Percentiles rank a stretch among this genome's conserved stretches.
phyloP scores from a whole-genome alignment of 2,113 vertebrate species.

The Eolophus roseicapilla region DNA sequence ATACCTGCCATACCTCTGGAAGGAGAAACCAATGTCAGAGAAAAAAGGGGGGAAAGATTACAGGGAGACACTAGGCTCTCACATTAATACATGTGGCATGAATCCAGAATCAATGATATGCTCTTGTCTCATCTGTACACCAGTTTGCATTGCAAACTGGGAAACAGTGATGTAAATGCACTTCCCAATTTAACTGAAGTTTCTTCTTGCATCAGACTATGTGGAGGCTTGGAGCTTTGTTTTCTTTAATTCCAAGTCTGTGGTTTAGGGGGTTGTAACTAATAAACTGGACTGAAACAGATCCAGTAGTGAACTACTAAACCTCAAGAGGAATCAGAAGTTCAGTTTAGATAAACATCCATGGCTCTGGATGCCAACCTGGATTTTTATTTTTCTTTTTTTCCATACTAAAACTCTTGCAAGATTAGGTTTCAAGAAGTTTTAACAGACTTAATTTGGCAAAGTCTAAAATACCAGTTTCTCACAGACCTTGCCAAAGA shows the following conservation, averaged over 20 bases:
- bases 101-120: background rate
- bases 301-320: slow-evolving; percentile 51
- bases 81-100: background rate
- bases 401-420: slow-evolving; percentile 3
- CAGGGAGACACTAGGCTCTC: background rate
- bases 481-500: slow-evolving; percentile 32
- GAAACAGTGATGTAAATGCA: background rate
- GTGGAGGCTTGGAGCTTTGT: background rate
- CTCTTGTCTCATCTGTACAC: background rate
- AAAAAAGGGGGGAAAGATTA: background rate
- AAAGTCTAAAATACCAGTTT: background rate
- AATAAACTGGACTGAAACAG: slow-evolving; percentile 54
- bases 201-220: slow-evolving; percentile 24
- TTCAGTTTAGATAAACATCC: slow-evolving; percentile 53
- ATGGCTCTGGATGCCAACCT: slow-evolving; percentile 30
- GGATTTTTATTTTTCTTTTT: background rate
- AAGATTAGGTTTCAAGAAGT: slow-evolving; percentile 50
- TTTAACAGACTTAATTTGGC: slow-evolving; percentile 37
- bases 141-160: background rate
- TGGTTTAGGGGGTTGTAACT: slow-evolving; percentile 50
- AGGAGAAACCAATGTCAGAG: background rate
- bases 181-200: background rate
- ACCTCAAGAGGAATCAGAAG: slow-evolving; percentile 45
- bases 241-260: slow-evolving; percentile 31
- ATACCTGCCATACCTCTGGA: background rate